Conservation (phyloP, 1,140 invertebrate species). For the Caerostris darwini region DNA sequence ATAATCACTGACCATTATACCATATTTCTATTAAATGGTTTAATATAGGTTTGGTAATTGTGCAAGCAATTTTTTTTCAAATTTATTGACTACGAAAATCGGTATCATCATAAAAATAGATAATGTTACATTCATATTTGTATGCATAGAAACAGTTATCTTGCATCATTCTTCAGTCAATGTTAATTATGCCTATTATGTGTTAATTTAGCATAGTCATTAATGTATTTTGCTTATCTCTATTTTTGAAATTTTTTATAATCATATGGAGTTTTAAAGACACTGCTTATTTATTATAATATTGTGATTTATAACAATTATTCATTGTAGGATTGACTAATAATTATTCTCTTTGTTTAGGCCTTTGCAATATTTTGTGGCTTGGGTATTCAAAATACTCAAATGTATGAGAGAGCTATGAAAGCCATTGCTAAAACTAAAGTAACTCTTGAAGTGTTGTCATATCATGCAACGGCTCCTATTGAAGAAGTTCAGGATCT, state of each 20-base stretch:
- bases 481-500: slow-evolving; percentile 90
- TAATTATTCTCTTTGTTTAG: slow-evolving; percentile 61
- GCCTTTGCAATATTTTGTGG: slow-evolving; percentile 98
- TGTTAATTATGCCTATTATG: too few relatives aligned
- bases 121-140: too few relatives aligned
- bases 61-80: too few relatives aligned
- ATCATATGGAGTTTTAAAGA: not conserved
- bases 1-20: too few relatives aligned
- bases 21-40: too few relatives aligned
- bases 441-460: slow-evolving; percentile 96
- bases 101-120: too few relatives aligned
- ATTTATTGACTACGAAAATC: too few relatives aligned
- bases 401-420: slow-evolving; percentile 97
- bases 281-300: not conserved
- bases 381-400: slow-evolving; percentile 97
- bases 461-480: slow-evolving; percentile 96
- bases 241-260: not conserved
- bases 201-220: too few relatives aligned
- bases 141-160: too few relatives aligned
- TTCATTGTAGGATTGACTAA: not conserved
- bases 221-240: not conserved
- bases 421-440: slow-evolving; percentile 97
- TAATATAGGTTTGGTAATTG: too few relatives aligned
- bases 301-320: not conserved
- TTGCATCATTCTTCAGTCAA: too few relatives aligned